Evolutionary conservation across 1,140 invertebrate species (phyloP).

Genomic region (Meloidogyne hapla): DNA sequence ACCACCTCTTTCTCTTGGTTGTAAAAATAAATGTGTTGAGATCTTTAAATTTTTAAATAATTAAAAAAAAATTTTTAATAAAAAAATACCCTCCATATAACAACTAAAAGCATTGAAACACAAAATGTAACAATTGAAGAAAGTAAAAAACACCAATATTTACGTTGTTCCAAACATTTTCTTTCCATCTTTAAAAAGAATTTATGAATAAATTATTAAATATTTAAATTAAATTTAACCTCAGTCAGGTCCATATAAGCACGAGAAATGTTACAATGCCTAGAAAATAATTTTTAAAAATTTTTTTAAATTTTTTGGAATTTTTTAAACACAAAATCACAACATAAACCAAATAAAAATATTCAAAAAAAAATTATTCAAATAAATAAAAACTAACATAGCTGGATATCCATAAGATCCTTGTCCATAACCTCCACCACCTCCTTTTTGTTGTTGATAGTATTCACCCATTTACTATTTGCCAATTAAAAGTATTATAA

Average conservation of each 20-base stretch:
- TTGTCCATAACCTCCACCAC: slow-evolving; percentile 31
- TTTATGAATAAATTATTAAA: neutral
- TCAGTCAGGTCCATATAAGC: slow-evolving; percentile 60
- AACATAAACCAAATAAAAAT: no score
- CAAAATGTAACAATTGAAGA: slow-evolving; percentile 62
- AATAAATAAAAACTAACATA: slow-evolving; percentile 13
- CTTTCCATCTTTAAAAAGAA: slow-evolving; percentile 40
- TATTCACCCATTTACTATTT: slow-evolving; percentile 32
- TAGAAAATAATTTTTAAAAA: neutral
- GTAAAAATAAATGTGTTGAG: slow-evolving; percentile 61
- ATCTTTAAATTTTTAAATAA: slow-evolving; percentile 31
- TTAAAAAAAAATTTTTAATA: neutral
- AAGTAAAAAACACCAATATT: slow-evolving; percentile 52
- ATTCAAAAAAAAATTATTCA: no score
- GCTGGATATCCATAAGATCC: slow-evolving; percentile 34
- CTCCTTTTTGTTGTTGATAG: slow-evolving; percentile 34
- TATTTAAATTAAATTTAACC: slow-evolving; percentile 30
- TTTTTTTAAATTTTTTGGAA: neutral
- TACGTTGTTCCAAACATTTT: slow-evolving; percentile 63
- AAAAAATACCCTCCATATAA: slow-evolving; percentile 55
- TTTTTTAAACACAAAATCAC: no score
- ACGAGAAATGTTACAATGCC: slow-evolving; percentile 56
- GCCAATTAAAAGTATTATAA: neutral
- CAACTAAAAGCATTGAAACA: slow-evolving; percentile 64
- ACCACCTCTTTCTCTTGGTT: slow-evolving; percentile 47